These are phyloP conservation scores for Pectinophora gossypiella DNA, from an alignment of 1,140 invertebrate species.

Conservation along the genomic window DNA sequence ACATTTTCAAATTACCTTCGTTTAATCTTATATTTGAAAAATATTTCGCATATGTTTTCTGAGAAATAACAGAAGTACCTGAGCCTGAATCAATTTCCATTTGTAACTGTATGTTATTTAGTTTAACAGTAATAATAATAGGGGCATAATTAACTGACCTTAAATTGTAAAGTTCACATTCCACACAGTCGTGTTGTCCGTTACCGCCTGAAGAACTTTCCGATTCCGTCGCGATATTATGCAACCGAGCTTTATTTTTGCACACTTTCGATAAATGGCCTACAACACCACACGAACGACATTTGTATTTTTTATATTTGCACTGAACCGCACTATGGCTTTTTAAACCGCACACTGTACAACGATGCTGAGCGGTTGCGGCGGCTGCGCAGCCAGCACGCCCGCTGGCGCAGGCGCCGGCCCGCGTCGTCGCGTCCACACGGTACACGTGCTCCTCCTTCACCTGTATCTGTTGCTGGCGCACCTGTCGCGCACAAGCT, in stretches of 20 bases:
- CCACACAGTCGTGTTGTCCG: neutral
- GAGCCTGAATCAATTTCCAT: constrained; percentile 8
- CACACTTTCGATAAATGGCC: neutral
- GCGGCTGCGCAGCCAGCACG: neutral
- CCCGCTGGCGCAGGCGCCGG: neutral
- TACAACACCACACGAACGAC: neutral
- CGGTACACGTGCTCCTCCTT: neutral
- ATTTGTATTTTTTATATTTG: neutral
- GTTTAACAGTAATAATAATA: neutral
- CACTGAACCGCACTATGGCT: neutral
- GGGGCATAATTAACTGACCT: neutral
- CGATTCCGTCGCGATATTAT: neutral
- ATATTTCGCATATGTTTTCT: neutral
- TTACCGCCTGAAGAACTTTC: neutral
- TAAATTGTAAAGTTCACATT: constrained; percentile 6
- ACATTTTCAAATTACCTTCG: neutral
- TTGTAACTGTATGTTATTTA: neutral
- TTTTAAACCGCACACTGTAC: neutral
- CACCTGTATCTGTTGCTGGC: no score
- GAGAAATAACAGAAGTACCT: constrained; percentile 1
- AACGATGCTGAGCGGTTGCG: neutral
- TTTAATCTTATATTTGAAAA: neutral
- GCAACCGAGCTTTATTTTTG: neutral
- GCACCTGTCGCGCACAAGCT: no score
- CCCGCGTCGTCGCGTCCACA: neutral